Evolutionary conservation across 2,888 invertebrate species (phyloP).

Genomic region (Aleiodes leptofemur): DNA sequence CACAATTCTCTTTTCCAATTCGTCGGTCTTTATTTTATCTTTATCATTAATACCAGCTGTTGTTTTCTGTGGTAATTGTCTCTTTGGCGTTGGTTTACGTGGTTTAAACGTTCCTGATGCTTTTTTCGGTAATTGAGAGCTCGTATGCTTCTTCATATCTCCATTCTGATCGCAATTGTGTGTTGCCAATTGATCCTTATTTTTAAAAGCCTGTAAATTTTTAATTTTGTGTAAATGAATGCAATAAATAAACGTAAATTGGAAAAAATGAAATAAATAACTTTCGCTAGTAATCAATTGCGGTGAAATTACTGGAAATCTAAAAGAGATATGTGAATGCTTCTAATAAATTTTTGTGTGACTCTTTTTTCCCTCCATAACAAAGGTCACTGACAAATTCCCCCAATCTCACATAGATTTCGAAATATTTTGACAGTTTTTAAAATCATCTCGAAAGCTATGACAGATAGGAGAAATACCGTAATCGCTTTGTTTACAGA

Average conservation of each 20-base stretch:
- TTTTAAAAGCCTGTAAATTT: conserved; percentile 66
- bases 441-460: background rate
- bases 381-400: too few species aligned
- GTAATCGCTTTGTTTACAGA: too few species aligned
- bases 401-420: too few species aligned
- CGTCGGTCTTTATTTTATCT: conserved; percentile 67
- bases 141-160: conserved; percentile 65
- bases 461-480: background rate
- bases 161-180: conserved; percentile 69
- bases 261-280: too few species aligned
- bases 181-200: conserved; percentile 69
- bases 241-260: too few species aligned
- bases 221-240: too few species aligned
- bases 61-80: conserved; percentile 67
- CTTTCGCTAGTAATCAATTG: too few species aligned
- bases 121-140: conserved; percentile 70
- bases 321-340: too few species aligned
- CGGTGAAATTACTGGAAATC: too few species aligned
- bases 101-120: conserved; percentile 72
- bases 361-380: too few species aligned
- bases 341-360: too few species aligned
- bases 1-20: conserved; percentile 62
- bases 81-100: conserved; percentile 70
- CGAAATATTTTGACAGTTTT: too few species aligned
- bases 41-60: conserved; percentile 63